Evolutionary conservation across 2,113 vertebrate species (phyloP).

Genomic region (Neolamprologus modestus): DNA sequence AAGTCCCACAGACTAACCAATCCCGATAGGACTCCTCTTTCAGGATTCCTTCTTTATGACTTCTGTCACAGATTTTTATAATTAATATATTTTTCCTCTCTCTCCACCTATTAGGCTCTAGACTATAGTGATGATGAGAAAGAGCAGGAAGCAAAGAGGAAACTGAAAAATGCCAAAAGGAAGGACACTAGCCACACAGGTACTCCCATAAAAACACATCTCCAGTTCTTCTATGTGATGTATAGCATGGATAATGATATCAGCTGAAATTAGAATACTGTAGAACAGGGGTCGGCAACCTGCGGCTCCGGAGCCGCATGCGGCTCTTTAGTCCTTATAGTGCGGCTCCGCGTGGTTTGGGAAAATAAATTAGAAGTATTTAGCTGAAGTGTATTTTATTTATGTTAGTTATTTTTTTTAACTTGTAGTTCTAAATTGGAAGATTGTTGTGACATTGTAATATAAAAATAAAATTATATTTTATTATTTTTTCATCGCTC

Average conservation of each 20-base stretch:
- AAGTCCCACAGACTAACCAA: background rate
- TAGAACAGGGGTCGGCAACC: background rate
- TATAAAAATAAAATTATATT: no score
- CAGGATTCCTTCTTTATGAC: background rate
- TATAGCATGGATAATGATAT: background rate
- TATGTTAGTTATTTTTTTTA: no score
- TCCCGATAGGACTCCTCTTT: background rate
- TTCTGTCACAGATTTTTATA: background rate
- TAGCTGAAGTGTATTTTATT: no score
- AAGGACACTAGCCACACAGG: conserved; percentile 18
- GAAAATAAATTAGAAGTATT: no score
- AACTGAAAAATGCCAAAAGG: conserved; percentile 64
- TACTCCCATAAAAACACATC: background rate
- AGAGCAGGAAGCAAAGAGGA: conserved; percentile 57
- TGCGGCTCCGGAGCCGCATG: background rate
- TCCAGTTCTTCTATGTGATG: background rate
- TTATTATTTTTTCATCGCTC: no score
- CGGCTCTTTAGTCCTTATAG: no score
- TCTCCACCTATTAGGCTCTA: conserved; percentile 70
- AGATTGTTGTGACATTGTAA: no score
- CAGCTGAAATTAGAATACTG: background rate
- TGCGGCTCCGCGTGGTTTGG: no score
- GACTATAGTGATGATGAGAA: conserved; percentile 88
- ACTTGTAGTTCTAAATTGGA: no score
- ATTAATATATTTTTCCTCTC: background rate